Evolutionary conservation across 2,888 invertebrate species (phyloP), one percentile per base, ranked within the genome.

Genomic region (Charanyca ferruginea): DNA sequence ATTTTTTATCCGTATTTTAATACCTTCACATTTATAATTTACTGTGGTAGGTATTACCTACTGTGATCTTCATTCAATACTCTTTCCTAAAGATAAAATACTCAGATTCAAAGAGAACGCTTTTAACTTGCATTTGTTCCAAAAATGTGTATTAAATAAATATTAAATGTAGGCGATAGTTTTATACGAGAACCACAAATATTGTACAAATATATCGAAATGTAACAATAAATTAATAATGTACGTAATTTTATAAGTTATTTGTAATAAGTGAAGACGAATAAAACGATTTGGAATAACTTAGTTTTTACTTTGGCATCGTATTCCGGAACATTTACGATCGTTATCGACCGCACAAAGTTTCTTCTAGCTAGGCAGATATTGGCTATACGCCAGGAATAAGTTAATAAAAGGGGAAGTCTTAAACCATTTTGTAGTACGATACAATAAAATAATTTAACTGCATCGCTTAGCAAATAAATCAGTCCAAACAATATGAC

Each of bases 231-330:
- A 77, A 77, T 82, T 48, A 63, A 70, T 83, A 83, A 80, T 86
- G 80, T 89, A 90, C 76, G 87, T 89, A 87, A 87, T 77, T 89
- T 89, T 90, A 80, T 94, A 93, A 94, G 91, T 93, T 93, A 93
- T 92, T 92, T 92, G 90, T 94, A 93, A 85, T 80, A 83, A 85
- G 79, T 84, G 88, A 83, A 86, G 86, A 86, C 64, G 81, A 93
- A 91, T 93, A 91, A 94, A 94, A 91, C 87, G 90, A 91, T 93
- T 93, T 93, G 85, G 66, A 87, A 86, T 83, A 83, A 66, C 4
- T 64, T 66, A 66, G 47, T 73, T 69, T 76, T 51, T 48, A 18
- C 25, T 49, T 22, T 23, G n/a, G 11, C 32, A 44, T 4, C 7
- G 2, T 9, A 23, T 35, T 23, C 18, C 38, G 9, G 20, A 22